These are phyloP conservation scores for Aeoliscus strigatus DNA, from an alignment of 2,797 vertebrate genomes.

Conservation along the genomic window DNA sequence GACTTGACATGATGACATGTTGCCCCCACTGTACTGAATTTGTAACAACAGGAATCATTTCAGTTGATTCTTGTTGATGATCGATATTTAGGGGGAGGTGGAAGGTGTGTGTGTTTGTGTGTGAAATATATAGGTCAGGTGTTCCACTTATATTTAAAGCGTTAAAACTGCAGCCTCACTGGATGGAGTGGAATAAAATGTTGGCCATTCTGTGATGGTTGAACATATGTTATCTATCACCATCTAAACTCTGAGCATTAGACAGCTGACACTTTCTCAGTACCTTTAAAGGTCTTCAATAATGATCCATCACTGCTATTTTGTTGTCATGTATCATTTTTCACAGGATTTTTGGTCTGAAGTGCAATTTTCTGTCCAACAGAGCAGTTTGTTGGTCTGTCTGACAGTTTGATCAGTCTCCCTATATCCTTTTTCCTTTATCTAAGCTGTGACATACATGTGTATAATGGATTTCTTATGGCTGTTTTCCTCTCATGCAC, in stretches of 20 bases:
- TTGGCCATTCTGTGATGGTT: constrained; percentile 36
- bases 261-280: constrained; percentile 57
- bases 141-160: too few relatives aligned
- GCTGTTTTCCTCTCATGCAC: too few relatives aligned
- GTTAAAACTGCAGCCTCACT: too few relatives aligned
- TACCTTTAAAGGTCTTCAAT: constrained; percentile 56
- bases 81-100: too few relatives aligned
- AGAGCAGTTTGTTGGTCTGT: constrained; percentile 22
- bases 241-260: constrained; percentile 54
- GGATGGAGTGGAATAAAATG: too few relatives aligned
- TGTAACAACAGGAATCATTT: constrained; percentile 63
- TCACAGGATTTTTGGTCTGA: constrained; percentile 43
- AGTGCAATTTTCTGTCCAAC: constrained; percentile 47
- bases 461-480: too few relatives aligned
- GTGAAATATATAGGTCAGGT: too few relatives aligned
- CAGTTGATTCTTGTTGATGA: too few relatives aligned
- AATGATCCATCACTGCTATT: constrained; percentile 62
- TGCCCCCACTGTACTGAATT: constrained; percentile 63
- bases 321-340: constrained; percentile 62
- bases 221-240: constrained; percentile 73
- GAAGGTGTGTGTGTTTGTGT: too few relatives aligned
- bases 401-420: constrained; percentile 39
- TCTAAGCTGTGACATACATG: constrained; percentile 19
- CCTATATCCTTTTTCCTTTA: constrained; percentile 11
- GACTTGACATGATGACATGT: constrained; percentile 73